Evolutionary conservation across 1,140 invertebrate genomes (phyloP).

Genomic region (Ceratosolen fusciceps): DNA sequence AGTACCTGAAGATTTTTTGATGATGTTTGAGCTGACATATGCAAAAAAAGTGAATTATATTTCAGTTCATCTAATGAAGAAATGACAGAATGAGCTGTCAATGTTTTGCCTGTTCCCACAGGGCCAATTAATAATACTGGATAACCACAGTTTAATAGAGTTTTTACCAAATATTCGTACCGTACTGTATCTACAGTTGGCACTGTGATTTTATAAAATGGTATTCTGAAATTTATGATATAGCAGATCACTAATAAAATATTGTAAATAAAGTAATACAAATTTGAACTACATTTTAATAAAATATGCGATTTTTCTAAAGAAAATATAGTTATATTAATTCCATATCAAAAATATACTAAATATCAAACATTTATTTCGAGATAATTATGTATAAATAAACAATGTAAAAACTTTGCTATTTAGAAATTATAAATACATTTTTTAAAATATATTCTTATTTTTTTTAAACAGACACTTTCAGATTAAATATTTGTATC

Average conservation of each 20-base stretch:
- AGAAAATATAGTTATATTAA: too few relatives aligned
- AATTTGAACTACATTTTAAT: background rate
- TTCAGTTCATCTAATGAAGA: slow-evolving; percentile 74
- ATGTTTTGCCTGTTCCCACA: slow-evolving; percentile 88
- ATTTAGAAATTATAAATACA: too few relatives aligned
- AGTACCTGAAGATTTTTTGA: slow-evolving; percentile 79
- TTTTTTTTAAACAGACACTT: too few relatives aligned
- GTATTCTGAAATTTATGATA: slow-evolving; percentile 71
- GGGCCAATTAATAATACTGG: slow-evolving; percentile 84
- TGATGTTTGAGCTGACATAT: slow-evolving; percentile 89
- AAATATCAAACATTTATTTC: too few relatives aligned
- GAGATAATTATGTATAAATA: too few relatives aligned
- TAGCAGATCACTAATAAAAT: background rate
- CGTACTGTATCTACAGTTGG: slow-evolving; percentile 87
- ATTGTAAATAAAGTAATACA: too few relatives aligned
- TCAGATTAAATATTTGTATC: too few relatives aligned
- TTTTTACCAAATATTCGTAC: slow-evolving; percentile 80
- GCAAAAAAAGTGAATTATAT: slow-evolving; percentile 81
- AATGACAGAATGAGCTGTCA: slow-evolving; percentile 79
- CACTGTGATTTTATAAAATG: slow-evolving; percentile 86
- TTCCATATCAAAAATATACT: too few relatives aligned
- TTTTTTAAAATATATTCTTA: too few relatives aligned
- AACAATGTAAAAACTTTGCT: too few relatives aligned
- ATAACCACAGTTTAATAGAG: slow-evolving; percentile 75
- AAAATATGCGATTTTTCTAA: background rate